phyloP scores from a whole-genome alignment of 92 coral and sea anemone species.

The Micromussa lordhowensis region DNA sequence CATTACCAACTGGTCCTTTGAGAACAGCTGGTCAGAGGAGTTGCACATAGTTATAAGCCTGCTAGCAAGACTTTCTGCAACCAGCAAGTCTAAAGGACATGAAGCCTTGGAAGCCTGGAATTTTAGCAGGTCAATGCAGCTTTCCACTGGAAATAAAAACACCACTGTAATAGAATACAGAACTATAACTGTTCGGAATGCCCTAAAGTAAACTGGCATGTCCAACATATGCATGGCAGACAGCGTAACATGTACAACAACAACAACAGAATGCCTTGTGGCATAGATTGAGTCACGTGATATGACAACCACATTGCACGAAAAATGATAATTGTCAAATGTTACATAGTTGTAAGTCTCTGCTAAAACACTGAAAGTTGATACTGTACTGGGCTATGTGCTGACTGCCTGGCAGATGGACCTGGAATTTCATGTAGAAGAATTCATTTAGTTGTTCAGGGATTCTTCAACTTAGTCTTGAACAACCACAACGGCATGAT shows the following conservation, averaged over 20 bases:
- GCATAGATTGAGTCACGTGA: too few relatives aligned
- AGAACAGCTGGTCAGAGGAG: constrained; percentile 14
- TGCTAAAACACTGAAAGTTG: neutral
- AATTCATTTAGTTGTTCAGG: neutral
- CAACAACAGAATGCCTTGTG: too few relatives aligned
- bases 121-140: constrained; percentile 63
- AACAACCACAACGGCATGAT: neutral
- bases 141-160: constrained; percentile 13
- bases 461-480: neutral
- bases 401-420: neutral
- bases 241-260: too few relatives aligned
- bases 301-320: neutral
- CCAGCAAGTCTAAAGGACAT: constrained; percentile 76
- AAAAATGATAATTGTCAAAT: neutral
- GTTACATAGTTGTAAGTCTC: neutral
- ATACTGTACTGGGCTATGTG: neutral
- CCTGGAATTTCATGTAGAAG: neutral
- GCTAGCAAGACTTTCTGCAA: constrained; percentile 61
- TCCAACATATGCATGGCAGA: too few relatives aligned
- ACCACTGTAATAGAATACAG: too few relatives aligned
- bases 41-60: constrained; percentile 19
- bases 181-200: too few relatives aligned
- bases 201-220: too few relatives aligned
- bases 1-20: constrained; percentile 24
- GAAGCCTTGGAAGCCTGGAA: constrained; percentile 71